Percentiles rank a stretch among this genome's conserved stretches.
Evolutionary conservation across 2,113 vertebrate species (phyloP).

Genomic region (Axis porcinus): DNA sequence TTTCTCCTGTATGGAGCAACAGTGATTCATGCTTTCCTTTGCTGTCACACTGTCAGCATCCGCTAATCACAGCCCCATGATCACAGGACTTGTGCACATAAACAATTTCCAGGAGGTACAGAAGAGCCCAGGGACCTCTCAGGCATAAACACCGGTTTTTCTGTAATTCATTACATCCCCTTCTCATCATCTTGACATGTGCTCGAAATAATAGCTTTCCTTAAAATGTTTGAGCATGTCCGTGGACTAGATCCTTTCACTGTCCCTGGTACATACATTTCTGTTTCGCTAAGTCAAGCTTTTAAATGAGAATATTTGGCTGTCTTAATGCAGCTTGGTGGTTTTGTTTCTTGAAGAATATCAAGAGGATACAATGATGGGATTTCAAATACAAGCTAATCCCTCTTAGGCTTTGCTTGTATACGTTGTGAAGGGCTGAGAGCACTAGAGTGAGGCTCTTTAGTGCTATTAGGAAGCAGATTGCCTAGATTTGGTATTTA

Average conservation of each 20-base stretch:
- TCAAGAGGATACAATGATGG: not conserved
- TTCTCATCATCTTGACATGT: slow-evolving; percentile 48
- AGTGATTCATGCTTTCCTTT: slow-evolving; percentile 80
- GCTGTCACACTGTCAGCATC: slow-evolving; percentile 75
- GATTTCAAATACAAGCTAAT: not conserved
- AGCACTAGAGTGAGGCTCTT: not conserved
- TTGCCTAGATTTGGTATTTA: slow-evolving; percentile 5
- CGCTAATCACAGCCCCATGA: slow-evolving; percentile 77
- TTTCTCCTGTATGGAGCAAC: slow-evolving; percentile 41
- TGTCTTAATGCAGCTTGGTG: not conserved
- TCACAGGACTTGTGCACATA: slow-evolving; percentile 60
- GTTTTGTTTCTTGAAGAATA: not conserved
- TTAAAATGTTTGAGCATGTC: slow-evolving; percentile 23
- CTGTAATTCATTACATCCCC: slow-evolving; percentile 58
- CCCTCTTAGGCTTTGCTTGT: not conserved
- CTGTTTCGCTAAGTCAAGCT: not conserved
- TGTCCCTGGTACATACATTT: not conserved
- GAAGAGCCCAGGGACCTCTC: slow-evolving; percentile 51
- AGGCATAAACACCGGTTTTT: slow-evolving; percentile 1
- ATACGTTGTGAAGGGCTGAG: not conserved
- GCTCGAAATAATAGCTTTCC: slow-evolving; percentile 55
- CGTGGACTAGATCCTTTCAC: not conserved
- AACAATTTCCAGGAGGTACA: slow-evolving; percentile 70
- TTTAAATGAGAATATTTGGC: slow-evolving; percentile 11
- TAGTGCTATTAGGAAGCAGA: not conserved